Evolutionary conservation across 2,113 vertebrate species (phyloP).

Genomic region (Australoheros scitulus): DNA sequence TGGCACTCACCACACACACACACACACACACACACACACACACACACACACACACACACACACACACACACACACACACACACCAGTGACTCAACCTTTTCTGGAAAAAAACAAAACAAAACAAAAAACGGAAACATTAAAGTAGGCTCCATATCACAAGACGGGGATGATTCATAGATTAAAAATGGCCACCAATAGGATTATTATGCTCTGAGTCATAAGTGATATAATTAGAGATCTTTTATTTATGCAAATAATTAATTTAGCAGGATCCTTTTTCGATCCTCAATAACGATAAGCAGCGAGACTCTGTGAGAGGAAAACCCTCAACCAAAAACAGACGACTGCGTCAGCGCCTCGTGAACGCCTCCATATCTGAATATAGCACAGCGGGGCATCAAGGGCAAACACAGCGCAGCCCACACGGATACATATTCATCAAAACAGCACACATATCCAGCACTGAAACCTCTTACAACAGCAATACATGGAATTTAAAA

Average conservation of each 20-base stretch:
- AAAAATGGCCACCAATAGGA: neutral
- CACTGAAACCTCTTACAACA: neutral
- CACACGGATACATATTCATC: conserved; percentile 15
- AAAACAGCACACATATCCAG: neutral
- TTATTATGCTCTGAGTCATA: conserved; percentile 34
- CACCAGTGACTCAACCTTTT: conserved; percentile 32
- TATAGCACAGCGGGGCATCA: conserved; percentile 66
- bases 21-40: neutral
- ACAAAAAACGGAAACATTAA: conserved; percentile 23
- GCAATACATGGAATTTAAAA: neutral
- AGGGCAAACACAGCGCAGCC: conserved; percentile 59
- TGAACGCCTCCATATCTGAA: conserved; percentile 71
- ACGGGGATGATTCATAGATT: neutral
- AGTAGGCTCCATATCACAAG: neutral
- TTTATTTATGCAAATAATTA: neutral
- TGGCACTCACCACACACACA: conserved; percentile 73
- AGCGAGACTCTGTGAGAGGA: conserved; percentile 21
- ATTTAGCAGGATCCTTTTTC: neutral
- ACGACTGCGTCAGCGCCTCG: conserved; percentile 63
- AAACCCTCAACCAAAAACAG: conserved; percentile 68
- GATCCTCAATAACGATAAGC: neutral
- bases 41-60: conserved; percentile 6
- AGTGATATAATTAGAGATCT: neutral
- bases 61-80: neutral
- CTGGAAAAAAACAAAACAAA: neutral